Conservation (phyloP, 2,888 invertebrate species). For the Odontothrips loti region DNA sequence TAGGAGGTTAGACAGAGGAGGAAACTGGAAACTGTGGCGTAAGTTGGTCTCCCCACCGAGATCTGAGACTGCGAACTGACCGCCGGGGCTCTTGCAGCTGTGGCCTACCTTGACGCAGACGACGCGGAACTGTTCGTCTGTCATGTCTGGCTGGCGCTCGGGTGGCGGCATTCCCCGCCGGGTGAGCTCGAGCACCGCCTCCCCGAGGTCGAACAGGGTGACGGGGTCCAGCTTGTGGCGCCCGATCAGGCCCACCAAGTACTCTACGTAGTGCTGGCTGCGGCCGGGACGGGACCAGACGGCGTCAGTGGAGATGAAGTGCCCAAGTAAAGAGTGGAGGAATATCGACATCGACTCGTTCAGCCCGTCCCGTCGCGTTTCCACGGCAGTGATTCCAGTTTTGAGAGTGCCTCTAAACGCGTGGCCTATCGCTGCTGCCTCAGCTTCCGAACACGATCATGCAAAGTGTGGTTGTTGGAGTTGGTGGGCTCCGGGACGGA, state of each 20-base stretch:
- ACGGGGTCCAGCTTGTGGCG: constrained; percentile 81
- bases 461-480: no score
- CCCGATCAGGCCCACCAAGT: constrained; percentile 84
- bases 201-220: constrained; percentile 78
- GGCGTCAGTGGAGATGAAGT: no score
- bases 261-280: constrained; percentile 93
- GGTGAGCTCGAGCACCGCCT: constrained; percentile 81
- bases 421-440: no score
- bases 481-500: no score
- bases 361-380: not conserved
- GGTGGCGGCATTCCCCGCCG: constrained; percentile 80
- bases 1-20: no score
- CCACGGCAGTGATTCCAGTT: not conserved
- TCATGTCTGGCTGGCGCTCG: constrained; percentile 74
- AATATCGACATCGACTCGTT: not conserved
- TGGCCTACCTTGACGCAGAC: constrained; percentile 66
- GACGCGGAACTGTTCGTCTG: constrained; percentile 77
- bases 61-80: no score
- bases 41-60: no score
- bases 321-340: no score
- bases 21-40: no score
- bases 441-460: no score
- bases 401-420: not conserved
- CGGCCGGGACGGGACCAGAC: not conserved
- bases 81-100: no score